A percentile compares a stretch with the other conserved stretches of the same genome.
phyloP scores from a whole-genome alignment of 2,113 vertebrate genomes.

The Pionites leucogaster region DNA sequence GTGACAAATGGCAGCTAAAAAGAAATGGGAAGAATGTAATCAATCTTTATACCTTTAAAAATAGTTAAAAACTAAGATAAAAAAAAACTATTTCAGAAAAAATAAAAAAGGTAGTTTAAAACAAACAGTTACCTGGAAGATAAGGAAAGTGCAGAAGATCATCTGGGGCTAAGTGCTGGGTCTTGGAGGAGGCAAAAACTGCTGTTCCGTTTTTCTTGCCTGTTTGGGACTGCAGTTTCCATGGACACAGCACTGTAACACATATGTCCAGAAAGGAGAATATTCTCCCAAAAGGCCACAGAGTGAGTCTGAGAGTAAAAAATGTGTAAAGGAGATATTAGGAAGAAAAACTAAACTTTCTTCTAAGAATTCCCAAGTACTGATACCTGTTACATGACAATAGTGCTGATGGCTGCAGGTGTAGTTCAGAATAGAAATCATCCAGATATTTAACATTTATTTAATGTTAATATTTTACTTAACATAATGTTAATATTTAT shows the following conservation, averaged over 20 bases:
- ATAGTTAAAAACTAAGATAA: not conserved
- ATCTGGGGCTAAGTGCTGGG: not conserved
- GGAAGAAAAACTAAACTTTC: not conserved
- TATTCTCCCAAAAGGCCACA: not conserved
- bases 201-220: not conserved
- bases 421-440: not conserved
- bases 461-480: not conserved
- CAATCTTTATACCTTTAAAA: slow-evolving; percentile 66
- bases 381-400: not conserved
- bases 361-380: not conserved
- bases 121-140: slow-evolving; percentile 6
- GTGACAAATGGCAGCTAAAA: slow-evolving; percentile 72
- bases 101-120: not conserved
- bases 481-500: not conserved
- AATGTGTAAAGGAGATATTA: not conserved
- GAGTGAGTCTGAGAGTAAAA: not conserved
- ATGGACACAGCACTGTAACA: not conserved
- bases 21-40: slow-evolving; percentile 60
- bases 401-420: not conserved
- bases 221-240: slow-evolving; percentile 5
- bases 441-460: not conserved
- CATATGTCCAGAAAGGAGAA: not conserved
- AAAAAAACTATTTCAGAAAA: not conserved
- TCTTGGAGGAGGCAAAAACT: not conserved
- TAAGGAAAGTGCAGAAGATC: not conserved